These are phyloP conservation scores for Myripristis murdjan DNA, from an alignment of 2,797 vertebrate species.

Conservation along the genomic window DNA sequence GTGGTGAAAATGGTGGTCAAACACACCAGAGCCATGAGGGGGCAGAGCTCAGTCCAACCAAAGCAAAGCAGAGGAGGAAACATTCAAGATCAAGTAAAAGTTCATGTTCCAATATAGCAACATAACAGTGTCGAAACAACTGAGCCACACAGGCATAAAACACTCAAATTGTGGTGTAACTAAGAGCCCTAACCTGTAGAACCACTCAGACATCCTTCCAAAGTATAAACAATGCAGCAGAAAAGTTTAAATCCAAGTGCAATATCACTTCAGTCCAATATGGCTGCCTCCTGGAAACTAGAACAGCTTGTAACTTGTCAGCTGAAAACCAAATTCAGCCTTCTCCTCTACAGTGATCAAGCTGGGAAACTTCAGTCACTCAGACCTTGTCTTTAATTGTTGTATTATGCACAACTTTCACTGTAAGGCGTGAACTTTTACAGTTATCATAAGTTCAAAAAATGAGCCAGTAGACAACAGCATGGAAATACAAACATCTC, in stretches of 20 bases:
- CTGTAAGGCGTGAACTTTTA: background rate
- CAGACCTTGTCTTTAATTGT: no score
- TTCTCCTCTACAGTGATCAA: no score
- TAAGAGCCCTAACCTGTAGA: slow-evolving; percentile 30
- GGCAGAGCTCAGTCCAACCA: background rate
- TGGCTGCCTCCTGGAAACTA: slow-evolving; percentile 33
- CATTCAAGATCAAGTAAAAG: background rate
- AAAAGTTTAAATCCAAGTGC: slow-evolving; percentile 13
- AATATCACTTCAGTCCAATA: slow-evolving; percentile 24
- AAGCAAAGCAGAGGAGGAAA: background rate
- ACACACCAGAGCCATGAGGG: background rate
- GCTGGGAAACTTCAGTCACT: no score
- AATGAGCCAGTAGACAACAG: no score
- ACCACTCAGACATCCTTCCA: slow-evolving; percentile 22
- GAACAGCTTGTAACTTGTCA: background rate
- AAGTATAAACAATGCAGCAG: background rate
- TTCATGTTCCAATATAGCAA: background rate
- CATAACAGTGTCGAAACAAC: background rate
- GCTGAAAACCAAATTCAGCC: no score
- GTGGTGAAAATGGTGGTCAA: no score
- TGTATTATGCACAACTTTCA: background rate
- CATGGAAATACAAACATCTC: background rate
- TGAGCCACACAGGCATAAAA: background rate
- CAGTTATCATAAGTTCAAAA: background rate
- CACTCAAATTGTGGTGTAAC: background rate